Evolutionary conservation across 2,797 vertebrate genomes (phyloP), one percentile per base, ranked within the genome.

Genomic region (Peromyscus nudipes): DNA sequence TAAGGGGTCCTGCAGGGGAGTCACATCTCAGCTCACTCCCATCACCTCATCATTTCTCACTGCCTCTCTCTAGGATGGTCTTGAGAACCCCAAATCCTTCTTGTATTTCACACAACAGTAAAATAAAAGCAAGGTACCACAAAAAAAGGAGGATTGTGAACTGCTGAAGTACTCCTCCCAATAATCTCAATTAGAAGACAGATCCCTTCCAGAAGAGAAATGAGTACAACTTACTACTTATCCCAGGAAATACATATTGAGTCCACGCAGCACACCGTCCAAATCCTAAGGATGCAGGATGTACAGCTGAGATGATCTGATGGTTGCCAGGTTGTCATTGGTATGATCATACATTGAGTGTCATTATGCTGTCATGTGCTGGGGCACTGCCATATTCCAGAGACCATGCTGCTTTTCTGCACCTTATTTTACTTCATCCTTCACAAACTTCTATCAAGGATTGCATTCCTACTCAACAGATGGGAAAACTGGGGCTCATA

Each of bases 151-250:
- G 40, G 43, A 40, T 40, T 62, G 43, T 46, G 57, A 73, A 89
- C 34, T 60, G 40, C 65, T 52, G 19, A 73, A 92, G 60, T 14
- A 64, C 57, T 91, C 77, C 62, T 62, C 62, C 25, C 9, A 1
- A 76, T 76, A 25, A 71, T 64, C 81, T 52, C 37, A 16, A 92
- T 77, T 40, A 69, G 40, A 94, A 93, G 93, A 49, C 8, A 89
- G 37, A 14, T n/a, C 1, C 62, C 79, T 81, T 76, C 65, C 64
- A 76, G 85, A 94, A 92, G 40, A n/a, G 43, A 89, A 83, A 88
- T 31, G 62, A 43, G 9, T 10, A 4, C 11, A 14, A 65, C 65
- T 73, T 55, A 64, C 67, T 67, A 93, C 69, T 52, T 82, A n/a
- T 80, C 7, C 29, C 29, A 67, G 94, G 49, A 94, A 81, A 57